Evolutionary conservation across 2,797 vertebrate genomes (phyloP), one percentile per base, ranked within the genome.

Genomic region (Artibeus lituratus): DNA sequence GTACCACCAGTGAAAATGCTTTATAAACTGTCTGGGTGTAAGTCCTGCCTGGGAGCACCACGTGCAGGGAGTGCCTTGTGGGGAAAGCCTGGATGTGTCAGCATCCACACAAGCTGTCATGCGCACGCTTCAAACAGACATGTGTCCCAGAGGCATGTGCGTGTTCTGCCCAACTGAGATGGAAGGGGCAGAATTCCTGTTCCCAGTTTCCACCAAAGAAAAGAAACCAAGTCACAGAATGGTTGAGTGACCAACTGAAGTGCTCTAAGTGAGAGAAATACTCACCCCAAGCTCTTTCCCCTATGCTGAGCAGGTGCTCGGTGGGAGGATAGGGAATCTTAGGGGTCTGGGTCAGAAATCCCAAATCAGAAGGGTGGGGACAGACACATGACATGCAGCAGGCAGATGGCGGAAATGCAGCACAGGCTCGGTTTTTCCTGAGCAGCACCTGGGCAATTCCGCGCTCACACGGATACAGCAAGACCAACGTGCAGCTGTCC

Each of bases 11-110:
- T 35, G 21, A 47, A 35, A 59, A 74, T 0, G 0, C 35, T 65
- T 65, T 21, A 21, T 53, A n/a, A 65, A 16, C 7, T 2, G 0
- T 9, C 44, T 35, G 39, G 22, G 24, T 32, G 5, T 18, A 47
- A 44, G 24, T 22, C n/a, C 32, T 18, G 1, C 69, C 78, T 15
- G 32, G 62, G 51, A 67, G 37, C 1, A 2, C 18, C 18, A 1
- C 0, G 0, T 39, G 37, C 51, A 19, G 47, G n/a, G 39, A 72
- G 18, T 6, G 5, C 18, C 42, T 5, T 1, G 0, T 32, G 18
- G 35, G 67, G 8, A 51, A 10, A 10, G 32, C 18, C 53, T 2
- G 0, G 1, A 0, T 29, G 26, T 26, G 22, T 69, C 6, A 0
- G 39, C 7, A 26, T 44, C 11, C 14, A 15, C 1, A 7, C 2